Base-by-base conservation (phyloP, 2,113 vertebrate species). In the Argyrosomus japonicus region DNA sequence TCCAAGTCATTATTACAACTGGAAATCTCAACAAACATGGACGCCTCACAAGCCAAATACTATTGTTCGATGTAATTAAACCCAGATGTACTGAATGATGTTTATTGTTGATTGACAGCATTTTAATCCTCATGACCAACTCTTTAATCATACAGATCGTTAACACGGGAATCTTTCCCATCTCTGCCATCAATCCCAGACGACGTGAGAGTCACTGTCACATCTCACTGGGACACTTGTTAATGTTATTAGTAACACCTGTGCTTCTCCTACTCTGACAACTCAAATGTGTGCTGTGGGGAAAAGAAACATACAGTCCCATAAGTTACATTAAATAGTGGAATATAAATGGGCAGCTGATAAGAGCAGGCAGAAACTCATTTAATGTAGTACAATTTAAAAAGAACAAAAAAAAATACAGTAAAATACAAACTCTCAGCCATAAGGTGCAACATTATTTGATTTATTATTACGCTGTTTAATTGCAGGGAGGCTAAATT, bases 401-500 rank as follows among this genome's bases (percentile, higher is more conserved):
- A 6, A 40, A 2, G 1, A 40, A 7, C 1, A 36, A 36, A 8
- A 8, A 36, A 36, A 36, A 36, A 8, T 1, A 7, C 7, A 8
- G 40, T 58, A 67, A 67, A 68, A 13, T 53, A 15, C 9, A 9
- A 32, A 3, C 14, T 12, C 40, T 45, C 25, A 19, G 32, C 43
- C 23, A 4, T 21, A 11, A 10, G 9, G 14, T 69, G 36, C 36
- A 6, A 40, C 36, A 40, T 27, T 19, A 9, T 40, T 45, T 71
- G 4, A 48, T 75, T 29, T 4, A 63, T 43, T 71, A 29, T 48
- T 21, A 54, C 47, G 18, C 51, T 18, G n/a, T 56, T 71, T 40
- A 57, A 45, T 73, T 67, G 17, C 53, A 71, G 9, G 12, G 48
- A 63, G 56, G 23, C 64, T 58, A 57, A 58, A n/a, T 60, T 17